Evolutionary conservation across 2,888 invertebrate species (phyloP), one percentile per base, ranked within the genome.

Genomic region (Galerucella nymphaeae): DNA sequence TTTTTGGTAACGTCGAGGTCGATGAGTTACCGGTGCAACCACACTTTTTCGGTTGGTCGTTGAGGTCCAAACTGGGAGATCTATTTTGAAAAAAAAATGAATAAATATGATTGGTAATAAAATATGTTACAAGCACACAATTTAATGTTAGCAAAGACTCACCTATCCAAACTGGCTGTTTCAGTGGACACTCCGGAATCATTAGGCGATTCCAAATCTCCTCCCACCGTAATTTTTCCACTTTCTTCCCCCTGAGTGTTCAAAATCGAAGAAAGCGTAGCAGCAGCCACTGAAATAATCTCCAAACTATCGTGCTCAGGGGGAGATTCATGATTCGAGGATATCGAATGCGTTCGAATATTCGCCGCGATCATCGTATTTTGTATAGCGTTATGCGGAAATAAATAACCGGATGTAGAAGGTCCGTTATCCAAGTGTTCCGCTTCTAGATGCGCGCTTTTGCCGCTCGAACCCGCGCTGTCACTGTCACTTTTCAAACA

Each of bases 111-210:
- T n/a, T n/a, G n/a, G n/a, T n/a, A n/a, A n/a, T n/a, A n/a, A n/a
- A n/a, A n/a, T n/a, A n/a, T n/a, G n/a, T n/a, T n/a, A n/a, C n/a
- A n/a, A n/a, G n/a, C 23, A 30, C 30, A 30, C 30, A 30, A 30
- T 30, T 30, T 30, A 30, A 30, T 30, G 8, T 30, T 30, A 30
- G 8, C 2, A 30, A 30, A 30, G 8, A 8, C 30, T 59, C 23
- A 68, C 68, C 73, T 72, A 83, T 91, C 91, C 81, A 93, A 85
- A 80, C 92, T 92, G 42, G 93, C 92, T 76, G 92, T 93, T 83
- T 93, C 93, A 30, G 93, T 93, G 81, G 92, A 92, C 65, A 93
- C 91, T 0, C 93, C 93, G 0, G 93, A 93, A 83, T 93, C 93
- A 11, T 88, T 87, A 23, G 89, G 89, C 41, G 87, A 87, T 68